Evolutionary conservation across 2,888 invertebrate species (phyloP).

Genomic region (Dione vanillae): DNA sequence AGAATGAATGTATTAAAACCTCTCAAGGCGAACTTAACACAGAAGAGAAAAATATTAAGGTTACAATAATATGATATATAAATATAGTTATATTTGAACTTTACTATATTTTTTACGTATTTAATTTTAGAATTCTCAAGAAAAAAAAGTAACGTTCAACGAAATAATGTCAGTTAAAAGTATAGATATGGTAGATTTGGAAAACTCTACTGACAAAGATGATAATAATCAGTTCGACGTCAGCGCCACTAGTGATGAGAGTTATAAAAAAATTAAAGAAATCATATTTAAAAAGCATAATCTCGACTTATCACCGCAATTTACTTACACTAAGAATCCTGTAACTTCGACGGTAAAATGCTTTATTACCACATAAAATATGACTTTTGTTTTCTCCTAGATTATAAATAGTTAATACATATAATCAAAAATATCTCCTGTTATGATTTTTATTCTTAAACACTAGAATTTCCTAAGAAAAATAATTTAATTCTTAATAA

Average conservation of each 20-base stretch:
- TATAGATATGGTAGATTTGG: conserved; percentile 23
- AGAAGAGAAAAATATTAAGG: conserved; percentile 13
- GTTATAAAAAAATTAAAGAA: conserved; percentile 49
- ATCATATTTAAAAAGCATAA: conserved; percentile 69
- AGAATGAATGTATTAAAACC: background rate
- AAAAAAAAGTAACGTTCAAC: conserved; percentile 59
- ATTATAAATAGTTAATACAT: too few relatives aligned
- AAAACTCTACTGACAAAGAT: conserved; percentile 40
- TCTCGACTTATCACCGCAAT: conserved; percentile 70
- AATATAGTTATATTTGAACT: background rate
- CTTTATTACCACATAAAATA: too few relatives aligned
- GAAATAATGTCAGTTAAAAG: conserved; percentile 21
- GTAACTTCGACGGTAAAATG: conserved; percentile 53
- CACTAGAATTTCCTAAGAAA: too few relatives aligned
- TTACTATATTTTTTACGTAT: background rate
- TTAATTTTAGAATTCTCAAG: conserved; percentile 54
- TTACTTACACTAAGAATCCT: conserved; percentile 67
- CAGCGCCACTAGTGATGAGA: conserved; percentile 51
- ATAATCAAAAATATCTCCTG: too few relatives aligned
- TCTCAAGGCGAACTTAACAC: conserved; percentile 1
- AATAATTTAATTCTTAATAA: too few relatives aligned
- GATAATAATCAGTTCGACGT: conserved; percentile 56
- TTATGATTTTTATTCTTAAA: too few relatives aligned
- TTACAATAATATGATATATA: background rate
- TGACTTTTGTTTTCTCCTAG: too few relatives aligned